Evolutionary conservation across 2,888 invertebrate species (phyloP).

Genomic region (Drosophila setosimentum): DNA sequence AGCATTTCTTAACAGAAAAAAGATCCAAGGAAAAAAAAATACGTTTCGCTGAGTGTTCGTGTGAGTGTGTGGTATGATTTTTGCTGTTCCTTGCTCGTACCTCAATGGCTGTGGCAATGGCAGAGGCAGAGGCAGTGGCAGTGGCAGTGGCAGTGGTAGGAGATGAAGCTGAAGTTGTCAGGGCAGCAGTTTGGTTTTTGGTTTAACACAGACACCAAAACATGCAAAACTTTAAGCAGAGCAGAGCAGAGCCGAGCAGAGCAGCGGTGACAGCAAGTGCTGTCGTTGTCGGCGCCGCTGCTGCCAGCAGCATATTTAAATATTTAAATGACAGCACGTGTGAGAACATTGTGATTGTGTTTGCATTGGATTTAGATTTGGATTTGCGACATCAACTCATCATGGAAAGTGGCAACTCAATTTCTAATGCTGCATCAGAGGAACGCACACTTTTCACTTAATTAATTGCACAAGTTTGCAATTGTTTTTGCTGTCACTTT

Average conservation of each 20-base stretch:
- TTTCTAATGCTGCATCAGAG: constrained; percentile 52
- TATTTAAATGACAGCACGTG: constrained; percentile 77
- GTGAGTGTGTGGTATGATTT: constrained; percentile 42
- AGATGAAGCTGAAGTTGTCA: constrained; percentile 32
- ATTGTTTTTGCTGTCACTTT: constrained; percentile 78
- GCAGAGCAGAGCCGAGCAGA: constrained; percentile 22
- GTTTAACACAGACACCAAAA: constrained; percentile 67
- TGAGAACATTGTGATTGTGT: constrained; percentile 67
- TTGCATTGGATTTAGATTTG: constrained; percentile 23
- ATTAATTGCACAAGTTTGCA: constrained; percentile 78
- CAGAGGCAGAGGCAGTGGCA: background rate
- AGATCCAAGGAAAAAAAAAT: constrained; percentile 20
- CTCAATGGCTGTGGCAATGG: constrained; percentile 9
- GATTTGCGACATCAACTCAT: constrained; percentile 45
- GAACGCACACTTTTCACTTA: constrained; percentile 73
- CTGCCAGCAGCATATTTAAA: constrained; percentile 72
- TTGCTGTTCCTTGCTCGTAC: constrained; percentile 28
- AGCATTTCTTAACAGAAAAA: constrained; percentile 28
- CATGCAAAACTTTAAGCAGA: constrained; percentile 71
- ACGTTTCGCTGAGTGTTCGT: constrained; percentile 35
- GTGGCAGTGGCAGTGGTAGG: background rate
- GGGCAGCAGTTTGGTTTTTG: constrained; percentile 73
- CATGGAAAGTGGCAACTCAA: constrained; percentile 50
- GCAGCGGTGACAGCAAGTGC: constrained; percentile 35
- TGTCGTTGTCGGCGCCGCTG: constrained; percentile 65